Evolutionary conservation across 2,888 invertebrate genomes (phyloP).

Genomic region (Seira musarum): DNA sequence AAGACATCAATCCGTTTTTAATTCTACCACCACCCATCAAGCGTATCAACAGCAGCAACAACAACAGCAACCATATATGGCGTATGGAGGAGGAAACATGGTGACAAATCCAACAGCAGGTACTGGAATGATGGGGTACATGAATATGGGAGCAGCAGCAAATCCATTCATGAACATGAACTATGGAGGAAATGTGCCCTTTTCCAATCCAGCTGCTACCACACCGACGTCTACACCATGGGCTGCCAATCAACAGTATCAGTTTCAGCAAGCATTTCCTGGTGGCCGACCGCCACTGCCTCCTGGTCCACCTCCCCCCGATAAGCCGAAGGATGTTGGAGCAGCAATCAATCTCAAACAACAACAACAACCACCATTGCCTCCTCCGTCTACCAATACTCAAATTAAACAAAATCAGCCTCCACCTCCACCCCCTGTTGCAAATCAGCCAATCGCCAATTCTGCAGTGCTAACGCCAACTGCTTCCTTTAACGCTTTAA

Average conservation of each 20-base stretch:
- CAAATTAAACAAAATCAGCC: not conserved
- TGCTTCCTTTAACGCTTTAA: no score
- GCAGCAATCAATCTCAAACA: slow-evolving; percentile 12
- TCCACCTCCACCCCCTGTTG: slow-evolving; percentile 37
- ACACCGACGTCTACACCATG: slow-evolving; percentile 6
- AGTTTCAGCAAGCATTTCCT: slow-evolving; percentile 46
- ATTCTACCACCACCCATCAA: not conserved
- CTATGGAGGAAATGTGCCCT: slow-evolving; percentile 40
- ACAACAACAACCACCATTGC: slow-evolving; percentile 1
- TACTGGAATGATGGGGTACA: slow-evolving; percentile 36
- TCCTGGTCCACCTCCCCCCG: slow-evolving; percentile 55
- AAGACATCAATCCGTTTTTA: not conserved
- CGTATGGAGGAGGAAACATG: slow-evolving; percentile 12
- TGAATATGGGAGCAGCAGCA: slow-evolving; percentile 31
- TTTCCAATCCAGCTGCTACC: not conserved
- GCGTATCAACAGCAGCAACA: not conserved
- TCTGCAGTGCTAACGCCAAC: no score
- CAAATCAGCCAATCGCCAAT: not conserved
- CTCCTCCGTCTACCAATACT: slow-evolving; percentile 22
- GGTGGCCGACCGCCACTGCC: slow-evolving; percentile 53
- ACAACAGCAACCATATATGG: slow-evolving; percentile 24
- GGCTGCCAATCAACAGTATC: slow-evolving; percentile 28
- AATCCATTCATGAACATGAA: slow-evolving; percentile 38
- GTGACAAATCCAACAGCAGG: slow-evolving; percentile 9
- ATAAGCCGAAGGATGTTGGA: slow-evolving; percentile 17